Evolutionary conservation across 2,797 vertebrate genomes (phyloP), one percentile per base, ranked within the genome.

Genomic region (Schizopygopsis pylzovi): DNA sequence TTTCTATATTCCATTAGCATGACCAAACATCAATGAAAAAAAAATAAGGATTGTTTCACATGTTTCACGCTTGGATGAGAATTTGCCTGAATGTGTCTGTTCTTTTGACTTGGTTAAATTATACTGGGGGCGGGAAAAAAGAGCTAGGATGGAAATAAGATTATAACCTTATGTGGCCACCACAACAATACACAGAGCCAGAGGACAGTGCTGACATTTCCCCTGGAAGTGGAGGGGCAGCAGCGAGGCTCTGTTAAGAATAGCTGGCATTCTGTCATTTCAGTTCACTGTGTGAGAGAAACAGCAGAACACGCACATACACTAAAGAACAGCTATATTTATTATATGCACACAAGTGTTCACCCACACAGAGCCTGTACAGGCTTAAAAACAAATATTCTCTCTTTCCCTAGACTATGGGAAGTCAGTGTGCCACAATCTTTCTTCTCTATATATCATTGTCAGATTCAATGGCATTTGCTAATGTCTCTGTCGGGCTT

Each of bases 201-300:
- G 75, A 83, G 82, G 73, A 82, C 65, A 39, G 65, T 33, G 67
- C 73, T 86, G 85, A 83, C 67, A 83, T 83, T 83, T 83, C 28
- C n/a, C 22, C 22, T 33, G 54, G 16, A 82, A 61, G 54, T 61
- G 11, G 43, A 49, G 70, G 82, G 56, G 33, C 41, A 41, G 59
- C 61, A 84, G 45, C 22, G 8, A 56, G 22, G 68, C 54, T 33
- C 37, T 28, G 56, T 78, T 68, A 84, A 77, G 82, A 84, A 84
- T 56, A 68, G 47, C 47, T 84, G 61, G 16, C 33, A 18, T 54
- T 68, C 63, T 84, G 47, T 56, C 63, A 1, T 37, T 68, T 68
- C 37, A 22, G 73, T 84, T 84, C 47, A 84, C 12, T 4, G 47
- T 73, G 54, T n/a, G 39, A 84, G 22, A 84, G 22, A 47, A 52